Base-by-base conservation (phyloP, 2,888 invertebrate species). In the Polymixis flavicincta region DNA sequence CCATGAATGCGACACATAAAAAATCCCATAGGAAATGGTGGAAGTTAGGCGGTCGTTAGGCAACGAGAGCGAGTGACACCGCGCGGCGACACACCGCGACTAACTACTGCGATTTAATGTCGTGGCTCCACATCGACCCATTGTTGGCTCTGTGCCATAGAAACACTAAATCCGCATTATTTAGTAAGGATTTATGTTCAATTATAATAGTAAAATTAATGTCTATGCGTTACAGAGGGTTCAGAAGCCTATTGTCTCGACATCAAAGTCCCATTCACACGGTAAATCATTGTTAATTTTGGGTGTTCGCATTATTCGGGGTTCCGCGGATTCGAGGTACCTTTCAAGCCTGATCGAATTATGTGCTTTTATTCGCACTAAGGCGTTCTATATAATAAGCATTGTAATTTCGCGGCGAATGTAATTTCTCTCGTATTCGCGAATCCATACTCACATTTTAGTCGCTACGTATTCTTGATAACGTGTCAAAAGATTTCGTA, bases 201-300 rank as follows among this genome's bases (percentile, higher is more conserved):
- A 82, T 85, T 82, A 85, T 71, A 48, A 73, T 42, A 32, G 42
- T 73, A 13, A 71, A 71, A 82, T 82, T 48, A 77, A 77, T 83
- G 52, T 48, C 19, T 70, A 57, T 22, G 70, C 50, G 65, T 32
- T 71, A 60, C 52, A 28, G 64, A 63, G 66, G 83, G 63, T 60
- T 74, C 25, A 25, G 71, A 54, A 55, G 76, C 64, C 70, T 73
- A 85, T 85, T 85, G 70, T 85, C 75, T 78, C 45, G 70, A 80
- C 69, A 83, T 87, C 84, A 85, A 87, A 87, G 80, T 76, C 60
- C 71, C 54, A 55, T 76, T 74, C 68, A 61, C 76, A 73, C 65
- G 48, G 65, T 80, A 83, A 76, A 78, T 85, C 76, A 83, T 83
- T 65, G 74, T 80, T 76, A 76, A 85, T 65, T 66, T 79, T 50